phyloP scores from a whole-genome alignment of 2,113 vertebrate species.

The Aix galericulata region DNA sequence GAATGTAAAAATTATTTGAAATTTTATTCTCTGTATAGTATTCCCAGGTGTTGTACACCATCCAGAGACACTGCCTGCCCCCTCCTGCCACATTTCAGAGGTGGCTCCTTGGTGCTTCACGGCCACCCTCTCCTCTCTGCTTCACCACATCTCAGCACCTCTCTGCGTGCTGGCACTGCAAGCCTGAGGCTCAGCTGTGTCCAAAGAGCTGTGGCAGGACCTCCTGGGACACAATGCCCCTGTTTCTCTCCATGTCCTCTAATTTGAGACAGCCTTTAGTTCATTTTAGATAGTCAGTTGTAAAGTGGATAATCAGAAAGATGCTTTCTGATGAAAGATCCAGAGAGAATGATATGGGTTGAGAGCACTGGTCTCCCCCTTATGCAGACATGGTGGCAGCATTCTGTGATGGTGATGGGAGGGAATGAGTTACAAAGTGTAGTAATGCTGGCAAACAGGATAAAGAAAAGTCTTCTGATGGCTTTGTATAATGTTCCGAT shows the following conservation, averaged over 20 bases:
- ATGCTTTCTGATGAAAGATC: neutral
- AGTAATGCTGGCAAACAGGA: neutral
- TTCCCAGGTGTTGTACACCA: neutral
- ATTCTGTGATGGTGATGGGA: neutral
- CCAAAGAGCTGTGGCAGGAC: accelerated
- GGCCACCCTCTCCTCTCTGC: neutral
- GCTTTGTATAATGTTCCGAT: neutral
- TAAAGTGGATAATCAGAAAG: neutral
- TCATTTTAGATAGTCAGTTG: neutral
- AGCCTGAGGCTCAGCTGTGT: neutral
- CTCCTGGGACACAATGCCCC: neutral
- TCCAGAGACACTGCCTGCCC: neutral
- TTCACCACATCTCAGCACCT: neutral
- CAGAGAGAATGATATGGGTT: neutral
- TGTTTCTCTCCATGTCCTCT: neutral
- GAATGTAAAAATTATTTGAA: neutral
- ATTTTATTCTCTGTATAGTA: neutral
- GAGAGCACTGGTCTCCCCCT: neutral
- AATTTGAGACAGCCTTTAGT: neutral
- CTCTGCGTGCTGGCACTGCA: neutral
- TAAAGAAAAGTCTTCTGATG: neutral
- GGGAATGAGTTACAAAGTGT: neutral
- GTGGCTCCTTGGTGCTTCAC: neutral
- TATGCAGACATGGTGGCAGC: neutral
- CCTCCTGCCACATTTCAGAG: neutral